Conservation (phyloP, 1,140 invertebrate species). For the Leptinotarsa lineolata region DNA sequence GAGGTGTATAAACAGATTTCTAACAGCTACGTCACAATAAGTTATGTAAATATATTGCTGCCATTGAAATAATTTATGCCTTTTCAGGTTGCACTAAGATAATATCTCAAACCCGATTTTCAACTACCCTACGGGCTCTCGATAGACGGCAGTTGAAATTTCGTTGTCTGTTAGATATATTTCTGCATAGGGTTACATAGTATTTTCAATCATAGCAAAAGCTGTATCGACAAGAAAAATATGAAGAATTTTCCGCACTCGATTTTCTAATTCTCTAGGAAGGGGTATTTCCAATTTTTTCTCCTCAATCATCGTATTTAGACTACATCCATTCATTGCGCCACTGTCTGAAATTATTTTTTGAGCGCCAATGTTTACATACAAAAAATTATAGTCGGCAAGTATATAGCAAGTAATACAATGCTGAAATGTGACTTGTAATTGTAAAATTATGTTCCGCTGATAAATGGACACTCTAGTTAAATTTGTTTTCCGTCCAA, state of each 20-base stretch:
- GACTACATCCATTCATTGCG: slow-evolving; percentile 31
- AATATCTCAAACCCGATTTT: too few relatives aligned
- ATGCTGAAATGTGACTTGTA: slow-evolving; percentile 60
- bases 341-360: slow-evolving; percentile 54
- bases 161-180: too few relatives aligned
- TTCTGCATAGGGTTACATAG: slow-evolving; percentile 26
- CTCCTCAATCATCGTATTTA: background rate
- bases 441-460: slow-evolving; percentile 48
- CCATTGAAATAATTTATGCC: too few relatives aligned
- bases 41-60: too few relatives aligned
- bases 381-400: slow-evolving; percentile 58
- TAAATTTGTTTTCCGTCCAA: slow-evolving; percentile 31
- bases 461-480: slow-evolving; percentile 24
- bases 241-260: slow-evolving; percentile 23
- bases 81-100: too few relatives aligned
- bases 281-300: background rate
- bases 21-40: too few relatives aligned
- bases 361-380: slow-evolving; percentile 55
- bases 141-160: too few relatives aligned
- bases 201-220: slow-evolving; percentile 31
- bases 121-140: too few relatives aligned
- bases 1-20: too few relatives aligned
- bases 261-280: slow-evolving; percentile 25
- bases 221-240: slow-evolving; percentile 31
- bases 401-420: slow-evolving; percentile 59